These are phyloP conservation scores for Drosophila bipectinata DNA, from an alignment of 1,140 invertebrate species.

Conservation along the genomic window DNA sequence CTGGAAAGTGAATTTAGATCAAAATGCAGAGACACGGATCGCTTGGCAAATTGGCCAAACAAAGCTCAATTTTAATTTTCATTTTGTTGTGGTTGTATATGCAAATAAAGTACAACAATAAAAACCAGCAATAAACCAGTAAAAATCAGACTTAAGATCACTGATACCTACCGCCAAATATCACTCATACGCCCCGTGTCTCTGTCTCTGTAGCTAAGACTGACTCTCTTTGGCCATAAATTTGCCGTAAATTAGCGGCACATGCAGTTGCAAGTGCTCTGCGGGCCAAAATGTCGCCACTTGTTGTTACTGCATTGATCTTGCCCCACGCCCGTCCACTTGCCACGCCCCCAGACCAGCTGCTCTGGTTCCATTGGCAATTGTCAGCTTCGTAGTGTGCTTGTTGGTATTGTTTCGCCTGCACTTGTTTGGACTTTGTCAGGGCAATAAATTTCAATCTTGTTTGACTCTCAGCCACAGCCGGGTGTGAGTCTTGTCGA, in stretches of 20 bases:
- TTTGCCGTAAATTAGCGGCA: slow-evolving; percentile 83
- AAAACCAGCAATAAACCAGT: slow-evolving; percentile 34
- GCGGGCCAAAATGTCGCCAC: slow-evolving; percentile 74
- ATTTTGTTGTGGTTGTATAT: slow-evolving; percentile 54
- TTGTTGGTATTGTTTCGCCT: slow-evolving; percentile 49
- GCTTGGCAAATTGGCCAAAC: slow-evolving; percentile 59
- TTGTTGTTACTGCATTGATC: slow-evolving; percentile 42
- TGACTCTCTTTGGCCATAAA: slow-evolving; percentile 52
- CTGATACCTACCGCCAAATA: slow-evolving; percentile 46
- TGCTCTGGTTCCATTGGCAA: slow-evolving; percentile 33
- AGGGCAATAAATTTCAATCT: slow-evolving; percentile 80
- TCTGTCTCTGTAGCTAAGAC: slow-evolving; percentile 19
- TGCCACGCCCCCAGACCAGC: slow-evolving; percentile 60
- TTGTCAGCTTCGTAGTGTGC: slow-evolving; percentile 39
- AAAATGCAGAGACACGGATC: slow-evolving; percentile 63
- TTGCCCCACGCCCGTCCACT: slow-evolving; percentile 14
- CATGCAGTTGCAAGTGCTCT: slow-evolving; percentile 65
- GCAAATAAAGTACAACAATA: slow-evolving; percentile 64
- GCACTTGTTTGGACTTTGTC: slow-evolving; percentile 72
- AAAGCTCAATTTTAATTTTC: slow-evolving; percentile 25
- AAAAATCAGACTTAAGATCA: slow-evolving; percentile 46
- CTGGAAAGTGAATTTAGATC: slow-evolving; percentile 46
- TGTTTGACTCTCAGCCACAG: slow-evolving; percentile 72
- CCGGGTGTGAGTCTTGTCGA: slow-evolving; percentile 53
- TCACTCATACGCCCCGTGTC: slow-evolving; percentile 71